Evolutionary conservation across 2,797 vertebrate species (phyloP).

Genomic region (Acanthurus leucopareius): DNA sequence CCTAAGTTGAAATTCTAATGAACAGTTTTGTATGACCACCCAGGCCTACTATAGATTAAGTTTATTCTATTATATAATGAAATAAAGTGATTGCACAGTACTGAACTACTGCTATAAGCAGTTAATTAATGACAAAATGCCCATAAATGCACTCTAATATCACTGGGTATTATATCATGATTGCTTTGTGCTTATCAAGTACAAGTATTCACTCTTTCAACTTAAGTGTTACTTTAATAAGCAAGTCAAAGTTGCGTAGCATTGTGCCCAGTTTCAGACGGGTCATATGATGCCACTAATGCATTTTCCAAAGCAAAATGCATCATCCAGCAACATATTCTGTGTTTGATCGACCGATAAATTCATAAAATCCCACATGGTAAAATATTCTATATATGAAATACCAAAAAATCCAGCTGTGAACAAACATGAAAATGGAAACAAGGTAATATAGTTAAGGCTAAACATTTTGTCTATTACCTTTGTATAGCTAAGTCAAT

Average conservation of each 20-base stretch:
- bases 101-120: constrained; percentile 62
- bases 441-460: constrained; percentile 92
- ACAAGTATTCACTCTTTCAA: constrained; percentile 76
- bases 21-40: constrained; percentile 49
- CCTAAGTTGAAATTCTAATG: constrained; percentile 79
- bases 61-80: constrained; percentile 55
- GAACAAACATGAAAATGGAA: constrained; percentile 86
- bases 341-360: constrained; percentile 78
- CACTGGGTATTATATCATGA: constrained; percentile 58
- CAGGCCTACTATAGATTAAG: constrained; percentile 54
- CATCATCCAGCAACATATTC: constrained; percentile 73
- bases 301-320: constrained; percentile 65
- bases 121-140: constrained; percentile 69
- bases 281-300: constrained; percentile 68
- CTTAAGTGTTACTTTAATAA: constrained; percentile 81
- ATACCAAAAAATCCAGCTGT: constrained; percentile 85
- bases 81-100: constrained; percentile 61
- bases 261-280: constrained; percentile 66
- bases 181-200: constrained; percentile 83
- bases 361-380: constrained; percentile 80
- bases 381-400: constrained; percentile 84
- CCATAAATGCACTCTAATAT: constrained; percentile 67
- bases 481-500: constrained; percentile 88
- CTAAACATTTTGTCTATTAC: constrained; percentile 89
- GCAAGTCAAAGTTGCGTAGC: constrained; percentile 67